These are phyloP conservation scores for Unio delphinus DNA, from an alignment of 2,888 invertebrate species.

Conservation along the genomic window DNA sequence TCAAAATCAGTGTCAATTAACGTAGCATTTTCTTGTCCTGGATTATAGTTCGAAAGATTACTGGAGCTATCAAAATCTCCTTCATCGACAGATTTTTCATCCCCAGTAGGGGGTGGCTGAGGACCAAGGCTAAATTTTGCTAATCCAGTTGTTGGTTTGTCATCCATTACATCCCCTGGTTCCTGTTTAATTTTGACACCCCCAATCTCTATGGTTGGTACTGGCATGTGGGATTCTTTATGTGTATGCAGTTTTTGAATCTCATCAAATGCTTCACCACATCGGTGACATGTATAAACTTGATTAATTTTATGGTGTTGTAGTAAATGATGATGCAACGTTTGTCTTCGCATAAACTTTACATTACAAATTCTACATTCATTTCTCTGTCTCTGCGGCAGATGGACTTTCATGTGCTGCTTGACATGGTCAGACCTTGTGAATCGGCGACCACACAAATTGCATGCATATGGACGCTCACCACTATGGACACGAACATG, in stretches of 20 bases:
- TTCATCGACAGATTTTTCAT: conserved; percentile 14
- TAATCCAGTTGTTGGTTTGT: conserved; percentile 29
- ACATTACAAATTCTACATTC: conserved; percentile 53
- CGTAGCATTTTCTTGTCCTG: too few species aligned
- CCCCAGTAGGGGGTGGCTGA: conserved; percentile 22
- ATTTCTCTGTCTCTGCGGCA: conserved; percentile 49
- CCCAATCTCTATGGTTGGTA: conserved; percentile 33
- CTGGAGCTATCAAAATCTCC: conserved; percentile 3
- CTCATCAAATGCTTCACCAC: conserved; percentile 58
- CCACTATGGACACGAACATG: conserved; percentile 60
- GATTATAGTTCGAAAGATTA: too few species aligned
- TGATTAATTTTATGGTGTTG: conserved; percentile 45
- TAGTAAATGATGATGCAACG: conserved; percentile 48
- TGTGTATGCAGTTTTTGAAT: conserved; percentile 49
- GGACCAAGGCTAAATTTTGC: conserved; percentile 51
- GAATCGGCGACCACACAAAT: conserved; percentile 54
- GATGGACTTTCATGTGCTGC: conserved; percentile 58
- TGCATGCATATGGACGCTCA: conserved; percentile 54
- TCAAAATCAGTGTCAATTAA: too few species aligned
- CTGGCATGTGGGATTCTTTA: conserved; percentile 42
- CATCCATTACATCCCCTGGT: conserved; percentile 14
- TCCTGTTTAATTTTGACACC: conserved; percentile 16
- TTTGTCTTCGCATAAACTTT: conserved; percentile 47
- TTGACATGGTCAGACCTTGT: conserved; percentile 60
- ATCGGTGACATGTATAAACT: conserved; percentile 50